phyloP scores from a whole-genome alignment of 2,797 vertebrate species.

The Arrhamphus sclerolepis region DNA sequence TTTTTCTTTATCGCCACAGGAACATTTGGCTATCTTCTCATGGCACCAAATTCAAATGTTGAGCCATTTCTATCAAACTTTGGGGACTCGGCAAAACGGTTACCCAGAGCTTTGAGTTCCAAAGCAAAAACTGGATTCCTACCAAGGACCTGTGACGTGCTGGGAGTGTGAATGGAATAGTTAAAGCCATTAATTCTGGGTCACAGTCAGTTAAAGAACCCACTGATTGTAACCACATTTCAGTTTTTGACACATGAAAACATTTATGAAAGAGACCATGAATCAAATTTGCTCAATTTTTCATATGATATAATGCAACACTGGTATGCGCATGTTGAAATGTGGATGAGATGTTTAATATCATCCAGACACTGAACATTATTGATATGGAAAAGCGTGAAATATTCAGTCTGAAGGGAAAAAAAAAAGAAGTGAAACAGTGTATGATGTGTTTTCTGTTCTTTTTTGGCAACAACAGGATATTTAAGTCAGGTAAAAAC shows the following conservation, averaged over 20 bases:
- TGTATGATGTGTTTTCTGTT: background rate
- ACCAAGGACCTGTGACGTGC: too few relatives aligned
- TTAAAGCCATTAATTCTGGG: background rate
- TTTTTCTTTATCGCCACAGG: too few relatives aligned
- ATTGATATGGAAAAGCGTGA: background rate
- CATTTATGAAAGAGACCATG: background rate
- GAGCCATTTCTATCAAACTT: too few relatives aligned
- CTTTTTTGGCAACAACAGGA: background rate
- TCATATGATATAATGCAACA: slow-evolving; percentile 8
- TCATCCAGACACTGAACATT: slow-evolving; percentile 11
- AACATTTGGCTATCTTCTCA: too few relatives aligned
- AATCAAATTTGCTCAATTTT: slow-evolving; percentile 17
- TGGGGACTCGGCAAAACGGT: too few relatives aligned
- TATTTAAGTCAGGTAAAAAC: background rate
- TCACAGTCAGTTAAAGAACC: background rate
- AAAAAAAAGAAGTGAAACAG: background rate
- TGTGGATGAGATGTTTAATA: slow-evolving; percentile 8
- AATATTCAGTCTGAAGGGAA: background rate
- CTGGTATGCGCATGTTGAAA: slow-evolving; percentile 21
- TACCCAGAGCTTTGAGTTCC: too few relatives aligned
- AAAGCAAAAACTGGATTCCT: too few relatives aligned
- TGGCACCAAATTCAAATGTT: too few relatives aligned
- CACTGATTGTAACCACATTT: background rate
- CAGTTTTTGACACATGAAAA: background rate
- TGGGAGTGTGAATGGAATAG: background rate